phyloP scores from a whole-genome alignment of 2,113 vertebrate genomes.

The Rynchops niger region DNA sequence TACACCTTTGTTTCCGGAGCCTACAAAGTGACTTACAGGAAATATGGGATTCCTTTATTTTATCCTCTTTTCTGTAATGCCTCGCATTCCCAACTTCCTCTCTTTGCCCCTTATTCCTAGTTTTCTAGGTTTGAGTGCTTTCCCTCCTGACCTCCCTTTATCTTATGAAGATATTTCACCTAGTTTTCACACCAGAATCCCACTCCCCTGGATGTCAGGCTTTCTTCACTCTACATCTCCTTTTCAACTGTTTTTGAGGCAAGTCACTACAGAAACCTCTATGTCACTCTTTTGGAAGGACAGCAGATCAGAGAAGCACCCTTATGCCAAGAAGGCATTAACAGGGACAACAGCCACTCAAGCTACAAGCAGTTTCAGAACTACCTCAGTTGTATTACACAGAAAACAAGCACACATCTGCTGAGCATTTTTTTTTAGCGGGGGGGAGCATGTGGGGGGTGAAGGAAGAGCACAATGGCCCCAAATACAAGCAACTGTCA shows the following conservation, averaged over 20 bases:
- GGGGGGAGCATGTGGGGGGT: neutral
- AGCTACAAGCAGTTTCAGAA: neutral
- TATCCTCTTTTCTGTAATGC: neutral
- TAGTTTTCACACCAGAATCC: neutral
- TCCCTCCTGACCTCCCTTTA: neutral
- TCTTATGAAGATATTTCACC: neutral
- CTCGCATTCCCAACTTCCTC: neutral
- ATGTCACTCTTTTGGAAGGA: neutral
- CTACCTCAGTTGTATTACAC: neutral
- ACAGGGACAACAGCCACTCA: neutral
- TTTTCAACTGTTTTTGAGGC: neutral
- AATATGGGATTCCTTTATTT: neutral
- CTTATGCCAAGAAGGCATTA: neutral
- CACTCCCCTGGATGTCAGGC: neutral
- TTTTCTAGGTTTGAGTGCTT: neutral
- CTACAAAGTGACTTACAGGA: neutral
- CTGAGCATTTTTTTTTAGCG: accelerated
- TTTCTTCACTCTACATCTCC: neutral
- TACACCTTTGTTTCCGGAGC: neutral
- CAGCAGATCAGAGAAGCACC: neutral
- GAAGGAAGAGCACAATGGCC: accelerated
- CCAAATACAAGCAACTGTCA: neutral
- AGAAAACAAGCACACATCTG: neutral
- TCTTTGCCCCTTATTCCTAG: neutral
- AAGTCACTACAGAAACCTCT: neutral